Conservation (phyloP, 1,140 invertebrate species). For the Probaryconus sp. region DNA sequence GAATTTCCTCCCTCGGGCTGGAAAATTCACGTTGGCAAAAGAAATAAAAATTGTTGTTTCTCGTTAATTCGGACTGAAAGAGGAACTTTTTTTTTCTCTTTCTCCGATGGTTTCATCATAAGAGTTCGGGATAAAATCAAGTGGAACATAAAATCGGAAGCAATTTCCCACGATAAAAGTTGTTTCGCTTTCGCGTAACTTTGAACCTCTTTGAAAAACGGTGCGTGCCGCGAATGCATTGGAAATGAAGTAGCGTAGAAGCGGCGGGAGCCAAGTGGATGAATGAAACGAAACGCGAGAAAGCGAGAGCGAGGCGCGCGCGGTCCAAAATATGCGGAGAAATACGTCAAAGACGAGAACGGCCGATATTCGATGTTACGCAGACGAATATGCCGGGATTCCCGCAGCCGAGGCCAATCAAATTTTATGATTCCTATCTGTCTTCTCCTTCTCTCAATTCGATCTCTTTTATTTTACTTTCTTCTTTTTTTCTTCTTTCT, state of each 20-base stretch:
- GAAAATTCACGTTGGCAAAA: no score
- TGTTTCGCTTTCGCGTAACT: constrained; percentile 57
- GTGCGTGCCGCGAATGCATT: constrained; percentile 59
- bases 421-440: constrained; percentile 77
- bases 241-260: constrained; percentile 61
- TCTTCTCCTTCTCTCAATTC: constrained; percentile 67
- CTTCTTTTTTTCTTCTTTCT: no score
- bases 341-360: constrained; percentile 68
- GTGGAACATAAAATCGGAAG: constrained; percentile 54
- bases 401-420: constrained; percentile 69
- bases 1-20: no score
- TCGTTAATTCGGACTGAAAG: no score
- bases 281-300: constrained; percentile 66
- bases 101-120: no score
- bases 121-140: constrained; percentile 54
- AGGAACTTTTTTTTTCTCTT: no score
- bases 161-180: constrained; percentile 56
- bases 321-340: constrained; percentile 66
- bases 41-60: no score
- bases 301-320: constrained; percentile 12
- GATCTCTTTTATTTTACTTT: no score
- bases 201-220: constrained; percentile 61
- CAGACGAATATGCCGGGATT: constrained; percentile 40
- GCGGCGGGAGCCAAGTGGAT: constrained; percentile 51
- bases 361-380: constrained; percentile 70